Evolutionary conservation across 2,888 invertebrate species (phyloP), one percentile per base, ranked within the genome.

Genomic region (Lordiphosa andalusiaca): DNA sequence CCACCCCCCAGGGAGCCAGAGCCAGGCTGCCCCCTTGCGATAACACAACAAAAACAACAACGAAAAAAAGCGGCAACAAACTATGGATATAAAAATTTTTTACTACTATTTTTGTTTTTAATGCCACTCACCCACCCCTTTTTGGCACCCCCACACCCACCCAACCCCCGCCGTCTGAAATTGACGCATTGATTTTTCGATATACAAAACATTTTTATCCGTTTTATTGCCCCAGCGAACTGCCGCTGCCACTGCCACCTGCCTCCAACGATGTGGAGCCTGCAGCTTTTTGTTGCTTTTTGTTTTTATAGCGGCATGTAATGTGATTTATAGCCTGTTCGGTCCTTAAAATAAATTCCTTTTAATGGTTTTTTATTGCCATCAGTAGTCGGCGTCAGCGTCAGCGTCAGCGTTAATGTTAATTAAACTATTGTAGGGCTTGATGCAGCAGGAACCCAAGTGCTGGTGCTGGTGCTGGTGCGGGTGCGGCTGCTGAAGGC

Each of bases 281-380:
- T 47, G 13, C 51, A 42, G 73, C 59, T 52, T 66, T 71, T 39
- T 69, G 67, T 67, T 67, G 67, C 63, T 52, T 70, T 62, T 83
- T 71, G 84, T 71, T 77, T 78, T 78, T 78, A 78, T 78, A 65
- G 77, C 82, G 67, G 59, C 82, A 63, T 77, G 77, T 78, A 84
- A 78, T 78, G 77, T 78, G 77, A 84, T 78, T 78, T 78, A 78
- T 84, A 67, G 77, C 78, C 84, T 59, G 69, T 69, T 81, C 74
- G 77, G 84, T 84, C 82, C 77, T 78, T 78, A 78, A 78, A 78
- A 77, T 78, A 84, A 78, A 78, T 84, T 78, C 77, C 84, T 66
- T 78, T 81, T 78, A 78, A 78, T 78, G 77, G 77, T 78, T 84
- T 84, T 78, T 84, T 77, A 77, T 84, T 77, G 77, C 77, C 77